Evolutionary conservation across 2,797 vertebrate genomes (phyloP).

Genomic region (Clarias pachynema): DNA sequence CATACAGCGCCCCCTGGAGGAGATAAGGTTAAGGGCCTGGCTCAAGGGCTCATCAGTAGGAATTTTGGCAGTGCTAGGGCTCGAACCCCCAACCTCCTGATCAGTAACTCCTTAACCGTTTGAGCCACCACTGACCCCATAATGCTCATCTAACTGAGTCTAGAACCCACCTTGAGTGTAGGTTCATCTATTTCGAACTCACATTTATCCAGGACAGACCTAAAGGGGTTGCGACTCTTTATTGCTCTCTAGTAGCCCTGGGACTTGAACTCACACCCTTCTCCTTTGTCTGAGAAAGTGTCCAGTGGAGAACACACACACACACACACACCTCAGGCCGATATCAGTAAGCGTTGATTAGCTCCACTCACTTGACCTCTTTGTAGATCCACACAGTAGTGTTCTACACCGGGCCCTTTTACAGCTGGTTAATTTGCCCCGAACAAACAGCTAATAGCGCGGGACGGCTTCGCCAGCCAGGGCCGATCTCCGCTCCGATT

Average conservation of each 20-base stretch:
- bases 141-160: background rate
- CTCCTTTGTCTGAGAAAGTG: background rate
- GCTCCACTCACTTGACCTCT: constrained; percentile 26
- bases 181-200: background rate
- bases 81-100: no score
- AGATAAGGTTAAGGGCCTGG: no score
- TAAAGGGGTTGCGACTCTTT: background rate
- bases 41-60: no score
- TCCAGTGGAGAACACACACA: background rate
- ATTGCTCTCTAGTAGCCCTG: background rate
- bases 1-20: no score
- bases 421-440: constrained; percentile 43
- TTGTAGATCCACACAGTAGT: background rate
- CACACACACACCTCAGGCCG: background rate
- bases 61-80: no score
- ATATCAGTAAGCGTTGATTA: constrained; percentile 5
- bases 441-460: constrained; percentile 45
- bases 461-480: constrained; percentile 39
- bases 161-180: background rate
- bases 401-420: constrained; percentile 2
- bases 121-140: no score
- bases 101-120: no score
- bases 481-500: constrained; percentile 42
- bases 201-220: background rate
- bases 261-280: background rate